Conservation (phyloP, 2,797 vertebrate species). For the Poeciliopsis presidionis region DNA sequence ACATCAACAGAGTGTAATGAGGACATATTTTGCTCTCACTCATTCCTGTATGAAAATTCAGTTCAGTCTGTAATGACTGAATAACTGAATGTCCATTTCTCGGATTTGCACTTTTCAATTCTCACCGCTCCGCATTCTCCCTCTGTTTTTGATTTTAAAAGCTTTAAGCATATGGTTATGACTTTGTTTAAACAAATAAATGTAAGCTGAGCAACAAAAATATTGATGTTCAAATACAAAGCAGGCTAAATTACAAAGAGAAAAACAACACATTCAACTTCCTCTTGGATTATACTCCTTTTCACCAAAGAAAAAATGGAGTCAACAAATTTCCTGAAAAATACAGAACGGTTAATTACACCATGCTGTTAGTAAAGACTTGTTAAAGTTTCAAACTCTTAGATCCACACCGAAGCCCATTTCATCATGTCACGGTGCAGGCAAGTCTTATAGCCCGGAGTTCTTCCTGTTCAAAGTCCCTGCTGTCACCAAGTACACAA, state of each 20-base stretch:
- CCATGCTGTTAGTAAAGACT: conserved; percentile 30
- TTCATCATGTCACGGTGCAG: conserved; percentile 74
- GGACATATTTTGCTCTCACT: conserved; percentile 52
- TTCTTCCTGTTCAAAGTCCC: conserved; percentile 84
- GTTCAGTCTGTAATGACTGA: conserved; percentile 35
- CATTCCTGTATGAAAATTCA: conserved; percentile 47
- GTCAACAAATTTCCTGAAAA: conserved; percentile 36
- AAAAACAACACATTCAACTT: neutral
- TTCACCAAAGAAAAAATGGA: conserved; percentile 10
- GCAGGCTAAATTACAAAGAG: conserved; percentile 13
- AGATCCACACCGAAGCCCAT: conserved; percentile 58
- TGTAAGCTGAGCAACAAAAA: conserved; percentile 31
- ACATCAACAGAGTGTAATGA: conserved; percentile 26
- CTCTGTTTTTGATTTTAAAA: conserved; percentile 74
- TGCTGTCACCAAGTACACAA: conserved; percentile 85
- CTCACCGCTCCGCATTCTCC: conserved; percentile 47
- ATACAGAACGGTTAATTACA: conserved; percentile 29
- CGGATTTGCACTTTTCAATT: conserved; percentile 42
- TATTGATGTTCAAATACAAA: conserved; percentile 14
- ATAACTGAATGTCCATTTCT: conserved; percentile 7
- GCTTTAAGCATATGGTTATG: conserved; percentile 51
- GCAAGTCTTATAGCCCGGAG: conserved; percentile 76
- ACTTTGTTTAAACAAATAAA: conserved; percentile 36
- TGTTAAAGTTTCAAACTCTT: conserved; percentile 76
- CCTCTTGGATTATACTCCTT: neutral